Evolutionary conservation across 2,888 invertebrate species (phyloP).

Genomic region (Lasiommata megera): DNA sequence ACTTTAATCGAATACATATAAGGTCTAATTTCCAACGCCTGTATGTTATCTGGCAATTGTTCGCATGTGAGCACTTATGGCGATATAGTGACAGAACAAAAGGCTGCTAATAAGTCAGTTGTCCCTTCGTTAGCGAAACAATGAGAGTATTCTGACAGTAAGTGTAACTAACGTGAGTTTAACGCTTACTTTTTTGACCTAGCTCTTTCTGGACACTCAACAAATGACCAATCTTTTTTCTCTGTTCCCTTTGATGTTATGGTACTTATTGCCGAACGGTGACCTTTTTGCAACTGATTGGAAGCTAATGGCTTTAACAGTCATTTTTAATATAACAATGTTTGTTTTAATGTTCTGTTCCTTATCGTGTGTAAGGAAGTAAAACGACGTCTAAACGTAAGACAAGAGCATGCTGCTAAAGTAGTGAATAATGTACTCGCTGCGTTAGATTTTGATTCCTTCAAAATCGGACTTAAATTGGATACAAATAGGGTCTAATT

Average conservation of each 20-base stretch:
- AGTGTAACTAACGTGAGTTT: conserved; percentile 3
- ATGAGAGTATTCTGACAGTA: conserved; percentile 6
- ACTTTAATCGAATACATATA: neutral
- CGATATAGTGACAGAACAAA: conserved; percentile 23
- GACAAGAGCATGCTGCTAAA: neutral
- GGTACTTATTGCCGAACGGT: too few species aligned
- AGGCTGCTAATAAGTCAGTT: conserved; percentile 25
- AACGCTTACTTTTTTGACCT: neutral
- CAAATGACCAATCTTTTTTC: neutral
- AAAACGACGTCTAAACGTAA: neutral
- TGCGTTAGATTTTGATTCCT: neutral
- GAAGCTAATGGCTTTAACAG: too few species aligned
- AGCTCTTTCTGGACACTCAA: neutral
- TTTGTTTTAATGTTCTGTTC: too few species aligned
- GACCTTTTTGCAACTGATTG: too few species aligned
- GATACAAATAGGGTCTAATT: neutral
- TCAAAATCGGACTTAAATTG: neutral
- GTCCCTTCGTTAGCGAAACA: conserved; percentile 22
- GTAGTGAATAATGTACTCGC: neutral
- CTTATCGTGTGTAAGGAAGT: too few species aligned
- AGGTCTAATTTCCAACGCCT: neutral
- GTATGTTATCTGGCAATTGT: neutral
- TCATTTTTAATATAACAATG: too few species aligned
- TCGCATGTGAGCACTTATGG: conserved; percentile 18
- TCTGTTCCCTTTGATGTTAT: neutral